Evolutionary conservation across 2,888 invertebrate genomes (phyloP), one percentile per base, ranked within the genome.

Genomic region (Lutraria lutraria): DNA sequence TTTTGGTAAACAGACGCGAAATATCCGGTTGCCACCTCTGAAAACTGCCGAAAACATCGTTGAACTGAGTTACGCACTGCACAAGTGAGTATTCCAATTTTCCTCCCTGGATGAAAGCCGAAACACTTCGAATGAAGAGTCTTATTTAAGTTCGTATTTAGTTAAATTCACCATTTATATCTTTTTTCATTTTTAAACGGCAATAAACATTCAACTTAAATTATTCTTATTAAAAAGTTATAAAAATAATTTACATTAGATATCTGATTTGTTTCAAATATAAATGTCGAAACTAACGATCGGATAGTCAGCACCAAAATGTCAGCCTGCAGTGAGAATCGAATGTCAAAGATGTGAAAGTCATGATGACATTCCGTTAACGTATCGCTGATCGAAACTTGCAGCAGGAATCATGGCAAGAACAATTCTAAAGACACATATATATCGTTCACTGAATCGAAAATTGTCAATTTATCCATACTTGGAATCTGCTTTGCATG

Each of bases 21-120:
- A 81, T 21, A 80, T 60, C 15, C 80, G 86, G 29, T 81, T 89
- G 68, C 89, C 86, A 89, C 68, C 21, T n/a, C 89, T 83, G 34
- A 63, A 80, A 43, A 83, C 72, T 15, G 83, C 43, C 21, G 86
- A 83, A 86, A 86, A 83, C 89, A 89, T 89, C 76, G 80, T 81
- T 52, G 4, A 72, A 68, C 12, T 68, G n/a, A n/a, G 25, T 25
- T 68, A 3, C 12, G 25, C 63, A 68, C 2, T 25, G 63, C 8
- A 25, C 63, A 68, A n/a, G 34, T 34, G 3, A 29, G 0, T 72
- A n/a, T 63, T 63, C 8, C 25, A n/a, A 21, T 25, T 63, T 25
- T 25, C 12, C 63, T 72, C 25, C 19, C 16, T 34, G 31, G 76
- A 34, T 76, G 29, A 76, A 34, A 34, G 13, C 34, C 8, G 31